Evolutionary conservation across 2,888 invertebrate species (phyloP).

Genomic region (Psylliodes chrysocephalus): DNA sequence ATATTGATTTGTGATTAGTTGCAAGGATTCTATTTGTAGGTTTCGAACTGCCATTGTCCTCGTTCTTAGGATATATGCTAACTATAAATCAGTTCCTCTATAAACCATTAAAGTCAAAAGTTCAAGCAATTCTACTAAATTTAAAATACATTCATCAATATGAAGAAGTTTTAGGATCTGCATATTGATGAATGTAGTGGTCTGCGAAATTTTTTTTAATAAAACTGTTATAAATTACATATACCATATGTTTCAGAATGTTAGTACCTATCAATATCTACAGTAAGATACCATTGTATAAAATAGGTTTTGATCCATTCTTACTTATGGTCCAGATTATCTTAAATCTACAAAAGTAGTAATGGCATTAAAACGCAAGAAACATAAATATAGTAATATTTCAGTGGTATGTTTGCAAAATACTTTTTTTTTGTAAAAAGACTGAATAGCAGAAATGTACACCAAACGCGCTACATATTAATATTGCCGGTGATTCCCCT

Average conservation of each 20-base stretch:
- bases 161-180: neutral
- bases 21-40: no score
- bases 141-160: constrained; percentile 2
- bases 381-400: no score
- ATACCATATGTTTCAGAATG: constrained; percentile 43
- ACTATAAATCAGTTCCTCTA: no score
- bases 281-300: constrained; percentile 19
- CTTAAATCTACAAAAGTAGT: neutral
- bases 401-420: constrained; percentile 29
- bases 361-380: neutral
- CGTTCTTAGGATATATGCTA: no score
- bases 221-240: constrained; percentile 20
- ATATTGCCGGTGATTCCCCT: constrained; percentile 21
- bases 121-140: constrained; percentile 3
- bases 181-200: constrained; percentile 32
- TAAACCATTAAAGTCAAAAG: no score
- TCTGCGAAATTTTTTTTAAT: constrained; percentile 42
- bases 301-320: constrained; percentile 9
- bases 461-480: constrained; percentile 26
- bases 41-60: no score
- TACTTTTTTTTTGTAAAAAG: constrained; percentile 47
- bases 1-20: no score
- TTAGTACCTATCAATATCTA: constrained; percentile 34
- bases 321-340: constrained; percentile 2
- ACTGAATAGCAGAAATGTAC: constrained; percentile 50